Percentiles rank a stretch among this genome's conserved stretches.
phyloP scores from a whole-genome alignment of 2,797 vertebrate species.

The Ficedula albicollis region DNA sequence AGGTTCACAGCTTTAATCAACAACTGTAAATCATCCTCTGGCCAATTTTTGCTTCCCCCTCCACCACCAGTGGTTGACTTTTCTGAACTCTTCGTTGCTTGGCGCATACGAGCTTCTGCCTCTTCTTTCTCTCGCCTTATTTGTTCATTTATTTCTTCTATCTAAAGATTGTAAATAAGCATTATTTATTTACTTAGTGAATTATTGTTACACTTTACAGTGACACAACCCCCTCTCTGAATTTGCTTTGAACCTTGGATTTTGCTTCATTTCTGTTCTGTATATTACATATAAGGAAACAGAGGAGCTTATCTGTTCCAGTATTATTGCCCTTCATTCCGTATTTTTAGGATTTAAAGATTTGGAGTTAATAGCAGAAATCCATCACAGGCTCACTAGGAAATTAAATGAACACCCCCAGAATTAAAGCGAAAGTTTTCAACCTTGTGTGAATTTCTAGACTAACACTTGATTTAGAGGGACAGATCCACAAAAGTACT shows the following conservation, averaged over 20 bases:
- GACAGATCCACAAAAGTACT: conserved; percentile 29
- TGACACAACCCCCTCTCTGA: background rate
- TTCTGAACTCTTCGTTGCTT: conserved; percentile 85
- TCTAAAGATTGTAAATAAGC: conserved; percentile 75
- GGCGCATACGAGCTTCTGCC: conserved; percentile 89
- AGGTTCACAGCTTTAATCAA: conserved; percentile 98
- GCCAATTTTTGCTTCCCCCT: conserved; percentile 87
- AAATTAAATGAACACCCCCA: background rate
- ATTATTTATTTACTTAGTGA: background rate
- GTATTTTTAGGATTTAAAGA: background rate
- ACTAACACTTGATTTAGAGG: background rate
- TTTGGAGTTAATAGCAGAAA: background rate
- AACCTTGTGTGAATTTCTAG: background rate
- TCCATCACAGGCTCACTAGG: background rate
- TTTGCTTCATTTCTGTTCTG: background rate
- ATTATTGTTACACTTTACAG: background rate
- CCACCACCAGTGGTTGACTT: conserved; percentile 83
- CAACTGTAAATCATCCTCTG: conserved; percentile 94
- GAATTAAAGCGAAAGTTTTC: background rate
- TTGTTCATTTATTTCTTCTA: conserved; percentile 91
- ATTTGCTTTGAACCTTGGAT: background rate
- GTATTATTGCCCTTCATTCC: background rate
- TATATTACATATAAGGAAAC: background rate
- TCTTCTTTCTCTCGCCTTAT: conserved; percentile 90
- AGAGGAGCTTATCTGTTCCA: background rate